Base-by-base conservation (phyloP, 2,888 invertebrate species). In the Drosophila monieri region DNA sequence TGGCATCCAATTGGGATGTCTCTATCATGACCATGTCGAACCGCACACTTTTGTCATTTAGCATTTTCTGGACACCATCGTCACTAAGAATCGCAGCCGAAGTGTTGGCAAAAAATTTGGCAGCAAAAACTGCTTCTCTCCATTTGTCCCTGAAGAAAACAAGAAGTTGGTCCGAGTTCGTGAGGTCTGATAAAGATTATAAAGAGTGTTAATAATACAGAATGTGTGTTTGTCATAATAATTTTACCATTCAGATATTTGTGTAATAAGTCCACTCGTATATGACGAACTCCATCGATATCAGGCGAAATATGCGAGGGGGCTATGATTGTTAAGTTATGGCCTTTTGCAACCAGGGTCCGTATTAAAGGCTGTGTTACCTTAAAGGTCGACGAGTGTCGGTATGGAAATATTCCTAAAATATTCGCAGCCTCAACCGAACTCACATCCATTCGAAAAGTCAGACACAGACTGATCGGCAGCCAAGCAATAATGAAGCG, bases 1-100 rank as follows among this genome's bases (percentile, higher is more conserved):
- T 68, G 0, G 92, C 91, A 67, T 92, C 91, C 21, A 81, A 85
- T 1, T 64, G 54, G 0, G 49, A 1, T 3, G 73, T 46, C 18
- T 87, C 79, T 5, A 77, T 0, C 2, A 85, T 66, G 5, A 84
- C 44, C 49, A 84, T 57, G 4, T 84, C 83, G 8, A 77, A 87
- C 2, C 23, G 44, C 8, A 37, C 55, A 8, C 23, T 58, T 2
- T 15, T 25, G 37, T 73, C 35, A 0, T 27, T 18, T 0, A 74
- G 6, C 21, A 74, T 27, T 14, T 21, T n/a, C 10, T 59, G 54
- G 0, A 74, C 65, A 3, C 14, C 48, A 0, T 9, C 10, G 23
- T 74, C 27, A 9, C 48, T 49, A 0, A 74, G 49, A n/a, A 74
- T 18, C 1, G 41, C 53, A 1, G 32, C 6, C 0, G 74, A 53